Conservation (phyloP, 1,140 invertebrate species). For the Apis florea region DNA sequence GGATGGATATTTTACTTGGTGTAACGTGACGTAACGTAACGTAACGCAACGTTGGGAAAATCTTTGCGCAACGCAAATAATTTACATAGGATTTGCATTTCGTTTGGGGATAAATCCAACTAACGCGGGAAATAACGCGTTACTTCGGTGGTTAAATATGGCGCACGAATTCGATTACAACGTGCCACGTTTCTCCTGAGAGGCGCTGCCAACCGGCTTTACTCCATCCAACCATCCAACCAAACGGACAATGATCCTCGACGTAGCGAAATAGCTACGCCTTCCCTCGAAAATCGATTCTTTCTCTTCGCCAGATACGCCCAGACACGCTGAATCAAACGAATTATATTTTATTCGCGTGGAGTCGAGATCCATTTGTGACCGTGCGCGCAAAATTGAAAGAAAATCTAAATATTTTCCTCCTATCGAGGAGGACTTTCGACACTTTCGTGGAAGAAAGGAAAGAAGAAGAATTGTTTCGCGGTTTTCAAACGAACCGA, state of each 20-base stretch:
- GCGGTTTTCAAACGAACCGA: not conserved
- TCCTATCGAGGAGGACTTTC: not conserved
- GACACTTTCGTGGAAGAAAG: not conserved
- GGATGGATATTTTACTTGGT: no score
- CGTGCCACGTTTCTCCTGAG: not conserved
- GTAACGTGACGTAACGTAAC: no score
- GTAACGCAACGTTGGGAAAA: not conserved
- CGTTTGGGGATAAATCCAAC: not conserved
- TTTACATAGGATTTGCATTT: not conserved
- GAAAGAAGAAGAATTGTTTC: not conserved
- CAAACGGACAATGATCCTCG: not conserved
- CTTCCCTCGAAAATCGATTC: not conserved
- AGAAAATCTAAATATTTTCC: not conserved
- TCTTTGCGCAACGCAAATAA: not conserved
- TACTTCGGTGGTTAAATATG: not conserved
- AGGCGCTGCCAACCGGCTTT: not conserved
- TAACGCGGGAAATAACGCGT: not conserved
- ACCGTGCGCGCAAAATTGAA: not conserved
- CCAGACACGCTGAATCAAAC: not conserved
- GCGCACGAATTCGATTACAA: constrained; percentile 21
- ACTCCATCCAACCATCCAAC: not conserved
- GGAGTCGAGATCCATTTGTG: not conserved
- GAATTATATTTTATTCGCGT: not conserved
- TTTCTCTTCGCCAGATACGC: not conserved
- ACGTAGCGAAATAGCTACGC: not conserved